Evolutionary conservation across 1,140 invertebrate genomes (phyloP), one percentile per base, ranked within the genome.

Genomic region (Coelopa frigida): DNA sequence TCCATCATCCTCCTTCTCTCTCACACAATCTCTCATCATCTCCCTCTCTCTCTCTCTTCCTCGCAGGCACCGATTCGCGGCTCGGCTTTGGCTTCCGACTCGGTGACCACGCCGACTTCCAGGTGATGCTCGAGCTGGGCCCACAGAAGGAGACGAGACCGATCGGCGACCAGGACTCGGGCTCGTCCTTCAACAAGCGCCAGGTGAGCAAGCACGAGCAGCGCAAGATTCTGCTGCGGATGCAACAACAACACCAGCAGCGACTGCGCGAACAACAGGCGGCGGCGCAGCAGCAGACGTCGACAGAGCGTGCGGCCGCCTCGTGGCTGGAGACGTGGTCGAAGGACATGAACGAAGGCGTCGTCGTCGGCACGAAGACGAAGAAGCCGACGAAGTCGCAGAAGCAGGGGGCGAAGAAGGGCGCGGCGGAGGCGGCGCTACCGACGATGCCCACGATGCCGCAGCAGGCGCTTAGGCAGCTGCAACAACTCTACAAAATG

Each of bases 41-140:
- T 33, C 12, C 14, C 21, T 29, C 26, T 3, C 31, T 17, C n/a
- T 21, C 17, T 17, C 3, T 20, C 2, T 14, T 21, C 11, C 6
- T 36, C 8, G 35, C 61, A 89, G 86, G 86, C 48, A 86, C 84
- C 20, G 85, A 89, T 65, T 87, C 85, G 2, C 76, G 84, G 36
- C 42, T 87, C 14, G 86, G 86, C 2, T 78, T 87, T 54, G 86
- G 86, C 1, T 89, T 87, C 60, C 74, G 84, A 24, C 71, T 89
- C 3, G 86, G 86, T 2, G 77, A 85, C 40, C 82, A 87, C 66
- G 86, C 85, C 0, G 86, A 89, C 66, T 79, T 89, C 54, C 86
- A 89, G 62, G 69, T 88, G 3, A 49, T 87, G 12, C 67, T 87
- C 15, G 86, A 89, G 59, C 59, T 88, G 6, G 86, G 86, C 2